phyloP scores from a whole-genome alignment of 2,888 invertebrate species.

The Prosopocoilus inquinatus region DNA sequence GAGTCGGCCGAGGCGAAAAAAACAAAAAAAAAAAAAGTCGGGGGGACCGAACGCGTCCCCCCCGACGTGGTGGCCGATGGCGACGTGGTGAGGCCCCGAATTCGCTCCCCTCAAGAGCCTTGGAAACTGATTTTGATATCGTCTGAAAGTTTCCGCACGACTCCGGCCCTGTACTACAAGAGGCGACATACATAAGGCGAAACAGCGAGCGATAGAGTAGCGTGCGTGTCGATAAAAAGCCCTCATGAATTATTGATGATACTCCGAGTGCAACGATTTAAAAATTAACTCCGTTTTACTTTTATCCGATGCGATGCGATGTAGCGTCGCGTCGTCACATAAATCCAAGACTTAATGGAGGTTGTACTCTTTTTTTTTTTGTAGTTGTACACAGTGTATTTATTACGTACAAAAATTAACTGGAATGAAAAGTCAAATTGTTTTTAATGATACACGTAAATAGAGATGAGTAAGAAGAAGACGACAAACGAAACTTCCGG shows the following conservation, averaged over 20 bases:
- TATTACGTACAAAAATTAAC: no score
- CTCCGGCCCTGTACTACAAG: neutral
- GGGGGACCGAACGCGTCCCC: neutral
- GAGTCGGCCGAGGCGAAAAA: constrained; percentile 19
- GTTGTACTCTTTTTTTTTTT: constrained; percentile 30
- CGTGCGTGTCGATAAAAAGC: constrained; percentile 24
- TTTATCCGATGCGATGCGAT: constrained; percentile 40
- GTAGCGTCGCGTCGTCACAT: constrained; percentile 43
- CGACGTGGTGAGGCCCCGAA: neutral
- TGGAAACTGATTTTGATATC: no score
- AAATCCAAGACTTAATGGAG: constrained; percentile 42
- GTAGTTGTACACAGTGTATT: neutral
- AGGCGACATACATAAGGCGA: no score
- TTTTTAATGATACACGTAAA: no score
- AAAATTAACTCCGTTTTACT: constrained; percentile 44
- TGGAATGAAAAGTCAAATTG: no score
- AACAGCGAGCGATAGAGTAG: constrained; percentile 9
- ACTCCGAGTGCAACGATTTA: constrained; percentile 40
- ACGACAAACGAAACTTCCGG: no score
- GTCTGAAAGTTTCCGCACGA: no score
- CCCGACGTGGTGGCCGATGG: constrained; percentile 22
- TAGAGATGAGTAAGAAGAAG: no score
- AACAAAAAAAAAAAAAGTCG: constrained; percentile 9
- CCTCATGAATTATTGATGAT: constrained; percentile 42
- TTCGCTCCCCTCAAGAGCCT: no score